Conservation (phyloP, 2,797 vertebrate genomes). For the Apogon talboti region DNA sequence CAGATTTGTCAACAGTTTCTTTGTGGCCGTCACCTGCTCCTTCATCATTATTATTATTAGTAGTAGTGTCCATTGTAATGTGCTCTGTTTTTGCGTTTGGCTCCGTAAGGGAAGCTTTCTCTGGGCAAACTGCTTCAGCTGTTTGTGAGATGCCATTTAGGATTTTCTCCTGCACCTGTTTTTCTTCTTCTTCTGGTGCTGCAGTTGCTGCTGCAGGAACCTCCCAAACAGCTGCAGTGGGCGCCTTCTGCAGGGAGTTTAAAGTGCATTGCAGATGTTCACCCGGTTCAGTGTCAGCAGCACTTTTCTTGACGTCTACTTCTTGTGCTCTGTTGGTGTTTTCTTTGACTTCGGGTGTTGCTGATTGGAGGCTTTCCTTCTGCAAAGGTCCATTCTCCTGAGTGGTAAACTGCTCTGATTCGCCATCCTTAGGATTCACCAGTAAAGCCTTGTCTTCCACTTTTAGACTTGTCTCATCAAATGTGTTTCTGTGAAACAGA, state of each 20-base stretch:
- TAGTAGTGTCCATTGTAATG: constrained; percentile 2
- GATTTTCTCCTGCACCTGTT: constrained; percentile 20
- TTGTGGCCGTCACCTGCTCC: neutral
- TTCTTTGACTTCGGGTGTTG: constrained; percentile 11
- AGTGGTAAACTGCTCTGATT: constrained; percentile 33
- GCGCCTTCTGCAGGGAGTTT: constrained; percentile 15
- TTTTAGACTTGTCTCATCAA: constrained; percentile 4
- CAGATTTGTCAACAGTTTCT: constrained; percentile 1
- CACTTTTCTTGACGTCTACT: constrained; percentile 1
- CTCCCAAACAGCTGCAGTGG: neutral
- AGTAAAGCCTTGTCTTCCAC: constrained; percentile 9
- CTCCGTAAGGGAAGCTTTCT: constrained; percentile 19
- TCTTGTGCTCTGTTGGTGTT: constrained; percentile 30
- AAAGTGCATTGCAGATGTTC: constrained; percentile 50
- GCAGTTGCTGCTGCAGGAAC: constrained; percentile 8
- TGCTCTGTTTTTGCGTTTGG: constrained; percentile 28
- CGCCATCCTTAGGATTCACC: constrained; percentile 34
- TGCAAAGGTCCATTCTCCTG: constrained; percentile 69
- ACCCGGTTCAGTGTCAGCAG: neutral
- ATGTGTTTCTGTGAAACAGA: constrained; percentile 40
- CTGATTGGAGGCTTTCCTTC: constrained; percentile 29
- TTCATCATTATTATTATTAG: constrained; percentile 14
- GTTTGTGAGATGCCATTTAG: constrained; percentile 6
- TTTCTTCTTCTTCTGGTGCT: constrained; percentile 27
- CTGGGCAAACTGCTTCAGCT: constrained; percentile 15